Conservation (phyloP, 2,113 vertebrate species). For the Dicaeum eximium region DNA sequence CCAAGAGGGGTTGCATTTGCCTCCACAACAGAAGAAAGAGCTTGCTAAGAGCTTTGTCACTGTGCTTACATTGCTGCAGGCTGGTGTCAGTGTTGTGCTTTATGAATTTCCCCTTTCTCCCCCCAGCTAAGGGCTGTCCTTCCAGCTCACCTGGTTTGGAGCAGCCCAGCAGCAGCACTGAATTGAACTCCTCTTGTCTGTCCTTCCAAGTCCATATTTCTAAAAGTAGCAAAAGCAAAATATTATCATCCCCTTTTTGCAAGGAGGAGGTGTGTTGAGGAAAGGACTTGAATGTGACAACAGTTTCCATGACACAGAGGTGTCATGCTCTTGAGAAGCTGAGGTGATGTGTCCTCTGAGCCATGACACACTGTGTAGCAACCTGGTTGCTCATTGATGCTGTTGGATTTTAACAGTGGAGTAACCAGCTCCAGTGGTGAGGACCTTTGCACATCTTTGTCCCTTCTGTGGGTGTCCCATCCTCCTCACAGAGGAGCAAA, state of each 20-base stretch:
- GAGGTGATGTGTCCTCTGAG: neutral
- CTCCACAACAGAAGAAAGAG: neutral
- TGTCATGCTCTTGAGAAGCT: neutral
- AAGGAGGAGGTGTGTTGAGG: neutral
- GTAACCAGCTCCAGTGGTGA: neutral
- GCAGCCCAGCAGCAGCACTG: neutral
- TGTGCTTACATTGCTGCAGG: neutral
- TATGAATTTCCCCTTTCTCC: neutral
- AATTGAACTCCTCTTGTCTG: neutral
- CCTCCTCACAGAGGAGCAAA: neutral
- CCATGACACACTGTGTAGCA: rapidly evolving
- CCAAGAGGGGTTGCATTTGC: neutral
- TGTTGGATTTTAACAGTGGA: neutral
- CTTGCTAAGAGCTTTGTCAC: neutral
- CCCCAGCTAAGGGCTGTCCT: neutral
- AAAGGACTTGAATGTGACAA: neutral
- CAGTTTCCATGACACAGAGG: neutral
- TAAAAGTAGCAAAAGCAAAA: neutral
- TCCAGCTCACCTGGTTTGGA: neutral
- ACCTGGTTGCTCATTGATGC: neutral
- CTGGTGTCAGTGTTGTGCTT: neutral
- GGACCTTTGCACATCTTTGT: neutral
- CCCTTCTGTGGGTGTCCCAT: neutral
- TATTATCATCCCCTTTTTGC: neutral
- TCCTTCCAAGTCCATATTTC: neutral